These are phyloP conservation scores for Romanogobio albipinnatus DNA, from an alignment of 2,113 vertebrate species.

Conservation along the genomic window DNA sequence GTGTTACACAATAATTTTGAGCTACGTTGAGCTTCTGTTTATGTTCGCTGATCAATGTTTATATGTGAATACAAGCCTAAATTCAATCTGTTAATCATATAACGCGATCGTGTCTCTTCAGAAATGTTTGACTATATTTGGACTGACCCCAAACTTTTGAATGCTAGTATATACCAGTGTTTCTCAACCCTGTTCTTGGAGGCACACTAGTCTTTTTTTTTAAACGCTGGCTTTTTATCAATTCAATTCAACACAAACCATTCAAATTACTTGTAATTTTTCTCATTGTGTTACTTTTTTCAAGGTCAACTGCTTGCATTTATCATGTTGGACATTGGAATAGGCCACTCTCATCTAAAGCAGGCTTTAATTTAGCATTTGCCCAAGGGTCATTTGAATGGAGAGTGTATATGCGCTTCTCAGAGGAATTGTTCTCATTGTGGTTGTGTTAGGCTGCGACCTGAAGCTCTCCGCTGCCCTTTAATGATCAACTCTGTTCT, in stretches of 20 bases:
- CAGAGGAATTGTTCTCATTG: background rate
- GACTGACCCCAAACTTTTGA: too few relatives aligned
- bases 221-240: too few relatives aligned
- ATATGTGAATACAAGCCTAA: too few relatives aligned
- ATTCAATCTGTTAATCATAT: too few relatives aligned
- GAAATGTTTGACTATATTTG: too few relatives aligned
- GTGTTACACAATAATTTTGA: too few relatives aligned
- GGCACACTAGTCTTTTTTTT: too few relatives aligned
- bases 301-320: background rate
- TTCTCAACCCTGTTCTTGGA: too few relatives aligned
- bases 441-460: slow-evolving; percentile 17
- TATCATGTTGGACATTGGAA: background rate
- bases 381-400: background rate
- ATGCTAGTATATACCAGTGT: too few relatives aligned
- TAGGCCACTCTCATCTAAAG: background rate
- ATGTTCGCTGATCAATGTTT: too few relatives aligned
- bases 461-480: background rate
- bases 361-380: background rate
- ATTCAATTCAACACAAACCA: background rate
- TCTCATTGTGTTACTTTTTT: background rate
- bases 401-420: background rate
- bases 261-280: background rate
- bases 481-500: slow-evolving; percentile 56
- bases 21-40: too few relatives aligned
- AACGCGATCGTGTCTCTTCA: too few relatives aligned